A percentile compares a stretch with the other conserved stretches of the same genome.
phyloP scores from a whole-genome alignment of 2,797 vertebrate genomes.

The Acanthurus tractus region DNA sequence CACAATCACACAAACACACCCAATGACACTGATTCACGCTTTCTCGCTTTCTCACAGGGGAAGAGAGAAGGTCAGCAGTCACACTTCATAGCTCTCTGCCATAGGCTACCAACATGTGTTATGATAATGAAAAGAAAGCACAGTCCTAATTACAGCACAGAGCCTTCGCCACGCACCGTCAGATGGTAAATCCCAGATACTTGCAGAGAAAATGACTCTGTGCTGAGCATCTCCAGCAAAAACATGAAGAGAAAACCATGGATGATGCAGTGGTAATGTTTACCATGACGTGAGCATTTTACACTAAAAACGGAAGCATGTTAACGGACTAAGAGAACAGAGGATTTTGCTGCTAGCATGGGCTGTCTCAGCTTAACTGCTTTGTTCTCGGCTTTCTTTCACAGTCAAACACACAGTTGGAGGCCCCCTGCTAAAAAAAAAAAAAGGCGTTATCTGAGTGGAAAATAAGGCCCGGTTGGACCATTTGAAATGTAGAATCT shows the following conservation, averaged over 20 bases:
- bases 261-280: constrained; percentile 52
- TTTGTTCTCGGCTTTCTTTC: constrained; percentile 48
- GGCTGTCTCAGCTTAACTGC: constrained; percentile 25
- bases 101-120: constrained; percentile 65
- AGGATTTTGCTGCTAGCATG: constrained; percentile 28
- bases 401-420: constrained; percentile 51
- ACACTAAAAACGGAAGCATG: constrained; percentile 27
- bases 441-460: constrained; percentile 27
- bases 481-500: constrained; percentile 27
- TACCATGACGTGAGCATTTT: constrained; percentile 48
- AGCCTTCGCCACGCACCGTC: constrained; percentile 35
- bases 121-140: constrained; percentile 70
- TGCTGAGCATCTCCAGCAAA: constrained; percentile 23
- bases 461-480: constrained; percentile 28
- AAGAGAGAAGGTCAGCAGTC: constrained; percentile 72
- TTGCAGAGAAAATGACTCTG: constrained; percentile 47
- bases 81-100: constrained; percentile 56
- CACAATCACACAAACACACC: background rate
- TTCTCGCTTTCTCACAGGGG: constrained; percentile 29
- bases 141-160: constrained; percentile 66
- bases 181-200: constrained; percentile 48
- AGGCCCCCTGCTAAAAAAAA: constrained; percentile 14
- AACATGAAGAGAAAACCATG: constrained; percentile 28
- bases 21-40: constrained; percentile 26
- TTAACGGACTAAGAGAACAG: constrained; percentile 34